Evolutionary conservation across 2,797 vertebrate species (phyloP), one percentile per base, ranked within the genome.

Genomic region (Halcyon badia): DNA sequence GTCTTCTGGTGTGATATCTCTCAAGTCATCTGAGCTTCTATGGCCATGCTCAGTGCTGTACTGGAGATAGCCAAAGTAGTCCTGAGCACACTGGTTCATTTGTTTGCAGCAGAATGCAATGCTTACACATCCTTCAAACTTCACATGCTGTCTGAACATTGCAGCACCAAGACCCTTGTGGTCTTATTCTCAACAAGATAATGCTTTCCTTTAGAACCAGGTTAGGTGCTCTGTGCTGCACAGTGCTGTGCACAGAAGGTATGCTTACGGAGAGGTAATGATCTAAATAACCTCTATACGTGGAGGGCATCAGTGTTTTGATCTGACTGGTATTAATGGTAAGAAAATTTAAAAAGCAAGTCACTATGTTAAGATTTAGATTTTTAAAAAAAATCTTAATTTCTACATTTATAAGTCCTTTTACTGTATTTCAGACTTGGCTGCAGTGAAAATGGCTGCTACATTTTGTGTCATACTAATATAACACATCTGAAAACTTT

Each of bases 401-500:
- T 91, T 65, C 37, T 41, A 18, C 18, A 37, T 56, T 80, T 83
- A 9, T 48, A 58, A 79, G 61, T 37, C 57, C 4, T 75, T 61
- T 84, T 37, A n/a, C 35, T 71, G 3, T 76, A n/a, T 94, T 85
- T 92, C 56, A 75, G 51, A 71, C 11, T 92, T 83, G 73, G 20
- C 37, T 83, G 33, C 61, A 88, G 33, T 44, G 57, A 83, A 96
- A 95, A 91, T 30, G 16, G 52, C 48, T 73, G 39, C 35, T 79
- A 22, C 12, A 28, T 62, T 89, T 83, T 82, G 41, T 91, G 51
- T 90, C 56, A 61, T 58, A 56, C 39, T 76, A 95, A 69, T 90
- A 57, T 33, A 84, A 82, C 16, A 25, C 44, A 81, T 94, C 80
- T 83, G 84, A 90, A 96, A 97, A 98, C 89, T 97, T 97, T 97